Percentiles rank a stretch among this genome's conserved stretches.
These are phyloP conservation scores for Pseudocheirus occidentalis DNA, from an alignment of 2,797 vertebrate species.

Conservation along the genomic window DNA sequence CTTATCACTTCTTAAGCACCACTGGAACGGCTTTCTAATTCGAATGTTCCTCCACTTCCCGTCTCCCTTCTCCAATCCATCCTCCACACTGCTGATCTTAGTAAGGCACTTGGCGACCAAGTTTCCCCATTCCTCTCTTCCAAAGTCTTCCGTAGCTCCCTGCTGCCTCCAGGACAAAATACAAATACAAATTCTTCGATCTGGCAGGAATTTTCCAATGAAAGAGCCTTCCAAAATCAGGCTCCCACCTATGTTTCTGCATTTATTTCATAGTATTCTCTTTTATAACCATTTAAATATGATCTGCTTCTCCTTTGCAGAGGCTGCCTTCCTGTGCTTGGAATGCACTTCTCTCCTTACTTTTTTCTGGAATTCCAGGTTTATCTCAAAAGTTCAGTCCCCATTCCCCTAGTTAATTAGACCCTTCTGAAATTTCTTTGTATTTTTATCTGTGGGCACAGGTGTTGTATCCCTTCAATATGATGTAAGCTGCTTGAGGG, in stretches of 20 bases:
- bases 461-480: background rate
- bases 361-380: conserved; percentile 20
- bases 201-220: background rate
- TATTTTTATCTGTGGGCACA: background rate
- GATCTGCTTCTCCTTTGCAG: background rate
- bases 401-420: background rate
- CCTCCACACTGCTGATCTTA: background rate
- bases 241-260: background rate
- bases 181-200: background rate
- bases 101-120: background rate
- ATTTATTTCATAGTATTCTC: background rate
- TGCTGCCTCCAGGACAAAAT: background rate
- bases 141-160: background rate
- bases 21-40: background rate
- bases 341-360: background rate
- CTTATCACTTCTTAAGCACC: background rate
- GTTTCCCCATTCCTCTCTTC: background rate
- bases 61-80: background rate
- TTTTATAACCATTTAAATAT: background rate
- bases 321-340: background rate
- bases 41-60: background rate
- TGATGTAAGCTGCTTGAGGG: background rate
- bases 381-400: background rate
- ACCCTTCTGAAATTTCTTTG: background rate
- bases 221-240: background rate